Base-by-base conservation (phyloP, 2,888 invertebrate genomes). In the Athetis lepigone region DNA sequence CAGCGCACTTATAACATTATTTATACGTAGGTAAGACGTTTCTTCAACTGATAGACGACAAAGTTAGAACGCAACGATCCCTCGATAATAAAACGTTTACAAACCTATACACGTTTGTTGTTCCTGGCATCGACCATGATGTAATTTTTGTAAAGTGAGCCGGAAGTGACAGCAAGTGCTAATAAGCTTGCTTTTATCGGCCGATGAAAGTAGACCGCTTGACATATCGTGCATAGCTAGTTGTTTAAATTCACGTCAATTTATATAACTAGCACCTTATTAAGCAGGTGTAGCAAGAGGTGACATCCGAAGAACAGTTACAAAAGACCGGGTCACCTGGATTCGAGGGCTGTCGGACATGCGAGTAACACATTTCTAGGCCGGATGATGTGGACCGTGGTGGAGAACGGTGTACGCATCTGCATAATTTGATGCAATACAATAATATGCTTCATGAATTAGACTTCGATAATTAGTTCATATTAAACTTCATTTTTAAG, bases 251-350 rank as follows among this genome's bases (percentile, higher is more conserved):
- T 89, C 87, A 89, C 89, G 87, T 89, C 85, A 91, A 91, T 93
- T 91, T 89, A 91, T 90, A 87, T 87, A 91, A 91, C 86, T 92
- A 90, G 82, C 92, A 87, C 89, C 89, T 90, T 88, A 87, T 89
- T 89, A 88, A 86, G 81, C 79, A 88, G 86, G 82, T 79, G 79
- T 86, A 82, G 87, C 87, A 85, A 86, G 85, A 89, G 86, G 86
- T 89, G 91, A 90, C 90, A 92, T 86, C 87, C 84, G 77, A 91
- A 90, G 87, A 85, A 94, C 94, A 91, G 94, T 94, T 94, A 93
- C 82, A 70, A 75, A 82, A 87, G 90, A 94, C 95, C 91, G 88
- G 93, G 94, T 95, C 87, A 94, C 91, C 91, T 85, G 90, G 83
- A 91, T 90, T 88, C 77, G 80, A 85, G 79, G 72, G 73, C 76